These are phyloP conservation scores for Diacarnus erythraeanus DNA, from an alignment of 37 sponge, comb jelly and placozoan genomes.

Conservation along the genomic window DNA sequence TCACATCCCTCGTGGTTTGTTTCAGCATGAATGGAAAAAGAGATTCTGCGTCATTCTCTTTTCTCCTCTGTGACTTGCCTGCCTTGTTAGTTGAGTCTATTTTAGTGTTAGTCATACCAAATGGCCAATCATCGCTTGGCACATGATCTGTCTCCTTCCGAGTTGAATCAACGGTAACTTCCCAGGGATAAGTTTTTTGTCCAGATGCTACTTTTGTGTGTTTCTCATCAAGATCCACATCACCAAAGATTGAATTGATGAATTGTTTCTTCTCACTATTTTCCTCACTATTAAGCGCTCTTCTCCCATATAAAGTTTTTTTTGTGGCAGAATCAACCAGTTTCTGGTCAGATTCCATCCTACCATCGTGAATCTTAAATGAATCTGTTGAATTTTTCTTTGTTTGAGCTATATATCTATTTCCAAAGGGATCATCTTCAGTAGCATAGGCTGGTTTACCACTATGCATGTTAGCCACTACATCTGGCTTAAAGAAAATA, in stretches of 20 bases:
- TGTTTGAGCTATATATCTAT: not conserved
- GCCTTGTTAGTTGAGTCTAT: too few species aligned
- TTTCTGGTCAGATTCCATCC: not conserved
- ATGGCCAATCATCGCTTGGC: too few species aligned
- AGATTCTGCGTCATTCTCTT: not conserved
- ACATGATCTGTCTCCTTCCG: not conserved
- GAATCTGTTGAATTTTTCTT: not conserved
- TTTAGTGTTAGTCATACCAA: too few species aligned
- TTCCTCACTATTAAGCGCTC: not conserved
- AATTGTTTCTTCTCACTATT: not conserved
- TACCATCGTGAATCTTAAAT: not conserved
- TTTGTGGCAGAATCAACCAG: too few species aligned
- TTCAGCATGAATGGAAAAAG: not conserved
- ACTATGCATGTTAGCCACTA: constrained; percentile 71
- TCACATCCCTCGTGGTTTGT: constrained; percentile 1
- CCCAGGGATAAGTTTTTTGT: not conserved
- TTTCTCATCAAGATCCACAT: not conserved
- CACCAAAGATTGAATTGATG: not conserved
- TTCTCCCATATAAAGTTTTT: too few species aligned
- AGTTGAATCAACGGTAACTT: not conserved
- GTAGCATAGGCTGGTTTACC: constrained; percentile 76
- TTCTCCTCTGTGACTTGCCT: too few species aligned
- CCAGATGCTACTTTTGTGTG: not conserved
- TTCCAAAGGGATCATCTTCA: constrained; percentile 72
- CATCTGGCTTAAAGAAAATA: constrained; percentile 6